Base-by-base conservation (phyloP, 2,113 vertebrate genomes). In the Varanus komodoensis region DNA sequence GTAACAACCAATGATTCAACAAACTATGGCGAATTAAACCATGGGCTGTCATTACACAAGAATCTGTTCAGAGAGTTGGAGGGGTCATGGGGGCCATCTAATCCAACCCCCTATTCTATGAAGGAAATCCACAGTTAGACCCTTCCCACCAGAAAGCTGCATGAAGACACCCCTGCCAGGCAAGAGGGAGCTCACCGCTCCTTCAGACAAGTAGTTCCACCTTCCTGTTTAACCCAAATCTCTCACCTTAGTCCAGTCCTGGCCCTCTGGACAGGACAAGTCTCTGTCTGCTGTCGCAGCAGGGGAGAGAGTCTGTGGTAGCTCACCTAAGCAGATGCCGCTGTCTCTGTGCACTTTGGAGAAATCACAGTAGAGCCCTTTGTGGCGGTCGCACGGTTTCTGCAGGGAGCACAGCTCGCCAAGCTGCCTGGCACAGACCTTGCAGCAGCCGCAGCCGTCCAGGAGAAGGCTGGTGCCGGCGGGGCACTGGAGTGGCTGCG, bases 391-490 rank as follows among this genome's bases (percentile, higher is more conserved):
- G 0, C 97, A 98, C 84, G 98, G 97, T 75, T 97, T 95, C 93
- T 93, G 94, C 32, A 84, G 84, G 52, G 96, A 97, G n/a, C 97
- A 98, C 84, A 95, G 95, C 88, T 98, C 97, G 0, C 97, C 97
- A 0, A 95, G 94, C 95, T 98, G 98, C 93, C 73, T 75, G 91
- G 97, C 97, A 67, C 97, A 98, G 90, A 98, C 97, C 86, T 97
- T 98, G 94, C 97, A 98, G 95, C 98, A 98, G 11, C 98, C 97
- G n/a, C 98, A 98, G 90, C 93, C 96, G 25, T 98, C 98, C 95
- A 96, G 92, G 23, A 98, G 90, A 0, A 97, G 95, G 93, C 98
- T 98, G 94, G 95, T 97, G 75, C 97, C 98, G 0, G 89, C 67
- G 0, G 96, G 95, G 77, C 98, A 98, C 71, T 91, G 93, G 38